These are phyloP conservation scores for Leontopithecus rosalia DNA, from an alignment of 2,797 vertebrate genomes.

Conservation along the genomic window DNA sequence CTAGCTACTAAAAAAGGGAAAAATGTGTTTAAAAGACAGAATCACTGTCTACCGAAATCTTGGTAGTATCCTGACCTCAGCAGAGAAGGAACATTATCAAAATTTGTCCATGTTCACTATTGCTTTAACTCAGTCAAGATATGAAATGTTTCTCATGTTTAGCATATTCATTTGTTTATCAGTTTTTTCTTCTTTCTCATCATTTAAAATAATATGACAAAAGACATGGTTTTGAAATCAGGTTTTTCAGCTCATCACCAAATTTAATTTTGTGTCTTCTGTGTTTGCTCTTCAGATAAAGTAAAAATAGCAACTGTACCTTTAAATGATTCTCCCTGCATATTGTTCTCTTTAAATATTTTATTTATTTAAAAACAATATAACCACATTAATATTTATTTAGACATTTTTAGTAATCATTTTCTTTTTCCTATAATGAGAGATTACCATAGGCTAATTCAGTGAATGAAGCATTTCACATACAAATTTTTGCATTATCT, in stretches of 20 bases:
- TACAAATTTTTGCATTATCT: conserved; percentile 81
- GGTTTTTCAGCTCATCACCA: neutral
- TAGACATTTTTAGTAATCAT: conserved; percentile 77
- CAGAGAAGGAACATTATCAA: neutral
- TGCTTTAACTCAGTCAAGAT: conserved; percentile 26
- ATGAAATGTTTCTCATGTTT: neutral
- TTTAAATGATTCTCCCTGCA: conserved; percentile 54
- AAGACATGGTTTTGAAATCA: neutral
- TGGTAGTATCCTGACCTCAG: neutral
- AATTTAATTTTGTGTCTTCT: conserved; percentile 38
- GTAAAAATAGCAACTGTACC: neutral
- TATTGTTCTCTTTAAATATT: conserved; percentile 59
- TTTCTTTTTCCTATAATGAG: conserved; percentile 74
- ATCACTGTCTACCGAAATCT: neutral
- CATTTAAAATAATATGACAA: neutral
- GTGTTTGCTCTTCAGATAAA: conserved; percentile 35
- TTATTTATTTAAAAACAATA: conserved; percentile 78
- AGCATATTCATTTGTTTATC: neutral
- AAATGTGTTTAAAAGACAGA: neutral
- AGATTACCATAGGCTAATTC: conserved; percentile 79
- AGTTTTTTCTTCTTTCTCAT: neutral
- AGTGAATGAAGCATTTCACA: conserved; percentile 78
- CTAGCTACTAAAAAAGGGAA: neutral
- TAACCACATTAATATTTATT: conserved; percentile 80
- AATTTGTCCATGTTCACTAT: neutral